A percentile compares a stretch with the other conserved stretches of the same genome.
Conservation (phyloP, 2,797 vertebrate species). For the Peromyscus melanophrys region DNA sequence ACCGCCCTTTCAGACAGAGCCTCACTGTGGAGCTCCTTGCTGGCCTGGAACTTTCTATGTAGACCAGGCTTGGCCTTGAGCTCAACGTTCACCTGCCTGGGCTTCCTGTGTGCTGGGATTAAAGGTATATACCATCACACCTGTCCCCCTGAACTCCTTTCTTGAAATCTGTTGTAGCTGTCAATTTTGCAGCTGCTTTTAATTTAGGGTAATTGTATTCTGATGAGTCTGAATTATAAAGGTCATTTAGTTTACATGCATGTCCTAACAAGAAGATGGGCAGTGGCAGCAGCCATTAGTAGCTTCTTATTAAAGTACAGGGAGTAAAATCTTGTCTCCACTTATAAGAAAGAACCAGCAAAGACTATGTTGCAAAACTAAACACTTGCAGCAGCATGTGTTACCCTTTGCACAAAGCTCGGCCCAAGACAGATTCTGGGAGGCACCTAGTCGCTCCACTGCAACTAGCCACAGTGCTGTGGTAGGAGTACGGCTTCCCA, state of each 20-base stretch:
- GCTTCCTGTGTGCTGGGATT: neutral
- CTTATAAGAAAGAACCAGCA: neutral
- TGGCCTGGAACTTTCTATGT: neutral
- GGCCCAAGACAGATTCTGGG: neutral
- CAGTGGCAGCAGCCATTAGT: neutral
- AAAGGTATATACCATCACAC: neutral
- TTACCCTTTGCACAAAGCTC: neutral
- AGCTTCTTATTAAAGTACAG: neutral
- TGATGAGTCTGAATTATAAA: neutral
- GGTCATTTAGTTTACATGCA: conserved; percentile 6
- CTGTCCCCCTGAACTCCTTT: neutral
- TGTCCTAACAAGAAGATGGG: neutral
- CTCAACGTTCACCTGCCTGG: too few relatives aligned
- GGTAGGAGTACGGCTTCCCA: neutral
- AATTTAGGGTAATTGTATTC: neutral
- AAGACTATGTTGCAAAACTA: neutral
- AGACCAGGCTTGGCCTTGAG: neutral
- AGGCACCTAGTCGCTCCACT: neutral
- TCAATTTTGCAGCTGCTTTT: neutral
- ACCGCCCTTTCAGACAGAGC: neutral
- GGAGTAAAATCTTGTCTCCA: conserved; percentile 11
- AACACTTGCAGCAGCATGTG: neutral
- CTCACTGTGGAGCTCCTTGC: neutral
- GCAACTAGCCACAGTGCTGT: neutral
- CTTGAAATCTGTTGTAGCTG: neutral